Percentiles rank a stretch among this genome's conserved stretches.
phyloP scores from a whole-genome alignment of 2,888 invertebrate species.

The Meganola albula region DNA sequence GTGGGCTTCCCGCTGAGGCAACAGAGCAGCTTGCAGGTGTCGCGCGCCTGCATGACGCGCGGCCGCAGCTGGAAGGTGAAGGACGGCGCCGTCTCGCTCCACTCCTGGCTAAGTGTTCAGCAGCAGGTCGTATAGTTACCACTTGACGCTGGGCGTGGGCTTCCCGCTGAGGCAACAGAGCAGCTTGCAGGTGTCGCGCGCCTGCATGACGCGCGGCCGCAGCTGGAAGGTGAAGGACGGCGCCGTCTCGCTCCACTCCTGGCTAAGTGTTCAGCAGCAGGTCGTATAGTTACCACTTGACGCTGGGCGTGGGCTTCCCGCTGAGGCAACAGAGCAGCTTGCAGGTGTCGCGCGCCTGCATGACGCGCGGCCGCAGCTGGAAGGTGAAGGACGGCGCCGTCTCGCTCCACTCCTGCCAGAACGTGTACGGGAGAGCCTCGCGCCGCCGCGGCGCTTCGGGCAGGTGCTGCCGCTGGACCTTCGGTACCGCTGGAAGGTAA shows the following conservation, averaged over 20 bases:
- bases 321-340: slow-evolving; percentile 98
- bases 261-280: too few relatives aligned
- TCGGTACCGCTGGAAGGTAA: slow-evolving; percentile 82
- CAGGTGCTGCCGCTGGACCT: slow-evolving; percentile 84
- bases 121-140: too few relatives aligned
- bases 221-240: slow-evolving; percentile 99
- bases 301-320: slow-evolving; percentile 96
- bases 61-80: slow-evolving; percentile 99
- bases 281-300: slow-evolving; percentile 86
- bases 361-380: slow-evolving; percentile 98
- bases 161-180: slow-evolving; percentile 97
- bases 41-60: slow-evolving; percentile 97
- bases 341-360: slow-evolving; percentile 97
- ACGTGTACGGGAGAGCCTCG: slow-evolving; percentile 89
- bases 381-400: slow-evolving; percentile 98
- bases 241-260: slow-evolving; percentile 94
- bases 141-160: slow-evolving; percentile 94
- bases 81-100: slow-evolving; percentile 93
- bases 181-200: slow-evolving; percentile 96
- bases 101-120: too few relatives aligned
- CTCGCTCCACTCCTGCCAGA: slow-evolving; percentile 96
- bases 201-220: slow-evolving; percentile 98
- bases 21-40: slow-evolving; percentile 98
- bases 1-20: slow-evolving; percentile 96
- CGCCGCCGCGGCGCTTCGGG: slow-evolving; percentile 87